Base-by-base conservation (phyloP, 1,140 invertebrate genomes). In the Hestina assimilis region DNA sequence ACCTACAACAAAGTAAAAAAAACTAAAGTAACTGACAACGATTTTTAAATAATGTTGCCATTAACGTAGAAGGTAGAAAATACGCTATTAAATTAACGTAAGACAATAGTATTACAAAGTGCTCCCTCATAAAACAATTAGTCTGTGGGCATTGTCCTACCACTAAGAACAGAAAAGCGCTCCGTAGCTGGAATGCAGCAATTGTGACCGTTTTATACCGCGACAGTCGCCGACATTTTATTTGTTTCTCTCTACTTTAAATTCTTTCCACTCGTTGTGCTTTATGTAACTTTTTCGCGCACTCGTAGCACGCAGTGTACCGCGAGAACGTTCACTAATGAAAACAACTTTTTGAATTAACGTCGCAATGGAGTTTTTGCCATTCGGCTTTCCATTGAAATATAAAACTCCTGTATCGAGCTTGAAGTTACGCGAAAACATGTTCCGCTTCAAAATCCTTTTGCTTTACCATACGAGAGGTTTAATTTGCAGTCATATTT, bases 341-440 rank as follows among this genome's bases (percentile, higher is more conserved):
- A 83, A 84, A 85, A 79, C 77, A 82, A 87, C 81, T 86, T 86
- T 83, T 81, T 82, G 79, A 82, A 87, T 83, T 82, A 82, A 79
- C 74, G 77, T 84, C 74, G 72, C 76, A 73, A 68, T 73, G 64
- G 66, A 72, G 75, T 79, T 83, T 83, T 76, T 81, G 57, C 69
- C 59, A 69, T 79, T 77, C 63, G 63, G 59, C 68, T 82, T 76
- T 80, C 69, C 79, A 84, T 81, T 82, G 75, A 84, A 78, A 75
- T 75, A 78, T 71, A 75, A 79, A 79, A 79, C 67, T 71, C 73
- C 56, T 74, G 68, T 75, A 79, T 75, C 75, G 68, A 66, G 70
- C 67, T 67, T 61, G 62, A 75, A 77, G 66, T 78, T 81, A 67
- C 52, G 63, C 45, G 57, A 72, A 74, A 71, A 77, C 71, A 65